Base-by-base conservation (phyloP, 2,888 invertebrate species). In the Microchrysa polita region DNA sequence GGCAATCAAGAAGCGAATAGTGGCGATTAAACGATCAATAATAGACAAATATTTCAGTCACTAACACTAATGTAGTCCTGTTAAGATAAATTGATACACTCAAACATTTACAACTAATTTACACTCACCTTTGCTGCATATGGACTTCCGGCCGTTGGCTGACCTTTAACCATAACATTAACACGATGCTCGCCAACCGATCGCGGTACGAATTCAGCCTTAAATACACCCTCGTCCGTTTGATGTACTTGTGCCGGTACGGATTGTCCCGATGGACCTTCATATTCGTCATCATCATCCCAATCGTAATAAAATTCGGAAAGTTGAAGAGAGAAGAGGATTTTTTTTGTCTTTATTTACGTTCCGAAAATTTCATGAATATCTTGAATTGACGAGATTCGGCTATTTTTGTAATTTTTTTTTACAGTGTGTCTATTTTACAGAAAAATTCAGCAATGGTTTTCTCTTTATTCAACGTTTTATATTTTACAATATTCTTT, bases 181-280 rank as follows among this genome's bases (percentile, higher is more conserved):
- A 97, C 93, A 76, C 93, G 90, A 84, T 97, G 96, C 81, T 96
- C 95, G 60, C 97, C 97, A 75, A 97, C 96, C 65, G 93, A 91
- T 79, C 92, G 87, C 12, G 97, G 97, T 76, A 93, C 92, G 84
- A 97, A 98, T 84, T 97, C 95, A 2, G 97, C 96, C 77, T 92
- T 90, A 86, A 94, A 95, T 76, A 91, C 90, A 65, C 92, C 93
- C 77, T 92, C 89, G 77, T 93, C 93, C 75, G 93, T 91, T 81
- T 95, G 91, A 81, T 93, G 91, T 77, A 96, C 94, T 84, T 95
- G 94, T 78, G 95, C 94, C 75, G 95, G 94, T 80, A 96, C 93
- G 77, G 94, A 92, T 85, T 94, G 93, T 81, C 95, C 95, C 83
- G 94, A 94, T 79, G 97, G 96, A 87, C 95, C 97, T 96, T n/a